Percentiles rank a stretch among this genome's conserved stretches.
Conservation (phyloP, 2,113 vertebrate genomes). For the Peromyscus maniculatus region DNA sequence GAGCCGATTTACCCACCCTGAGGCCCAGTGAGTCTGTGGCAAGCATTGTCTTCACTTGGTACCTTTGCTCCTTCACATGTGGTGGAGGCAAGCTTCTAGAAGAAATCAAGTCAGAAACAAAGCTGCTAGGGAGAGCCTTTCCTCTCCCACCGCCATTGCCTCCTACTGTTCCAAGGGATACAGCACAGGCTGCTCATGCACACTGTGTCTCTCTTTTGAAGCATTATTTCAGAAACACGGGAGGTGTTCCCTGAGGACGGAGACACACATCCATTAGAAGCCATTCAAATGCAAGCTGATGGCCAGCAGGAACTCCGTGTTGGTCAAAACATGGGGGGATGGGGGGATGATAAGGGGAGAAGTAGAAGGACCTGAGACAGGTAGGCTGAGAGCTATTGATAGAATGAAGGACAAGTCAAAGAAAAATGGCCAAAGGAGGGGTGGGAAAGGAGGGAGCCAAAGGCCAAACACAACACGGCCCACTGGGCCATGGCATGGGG, state of each 20-base stretch:
- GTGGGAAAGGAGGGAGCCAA: background rate
- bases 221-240: conserved; percentile 24
- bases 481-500: background rate
- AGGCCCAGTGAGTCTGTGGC: background rate
- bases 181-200: background rate
- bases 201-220: background rate
- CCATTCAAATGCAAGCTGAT: background rate
- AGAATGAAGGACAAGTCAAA: background rate
- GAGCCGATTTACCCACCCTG: background rate
- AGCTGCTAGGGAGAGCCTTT: background rate
- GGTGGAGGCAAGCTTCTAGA: background rate
- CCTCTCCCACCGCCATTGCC: background rate
- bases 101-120: background rate
- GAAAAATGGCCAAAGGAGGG: background rate
- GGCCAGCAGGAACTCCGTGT: background rate
- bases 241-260: background rate
- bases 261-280: background rate
- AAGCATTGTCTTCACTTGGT: background rate
- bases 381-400: background rate
- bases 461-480: fast-evolving
- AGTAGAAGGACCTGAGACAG: background rate
- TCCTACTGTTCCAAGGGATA: background rate
- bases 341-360: too few species aligned
- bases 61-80: background rate
- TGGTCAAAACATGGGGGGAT: background rate